These are phyloP conservation scores for Cassiopea xamachana DNA, from an alignment of 30 jellyfish, hydroid and myxozoan genomes.

Conservation along the genomic window DNA sequence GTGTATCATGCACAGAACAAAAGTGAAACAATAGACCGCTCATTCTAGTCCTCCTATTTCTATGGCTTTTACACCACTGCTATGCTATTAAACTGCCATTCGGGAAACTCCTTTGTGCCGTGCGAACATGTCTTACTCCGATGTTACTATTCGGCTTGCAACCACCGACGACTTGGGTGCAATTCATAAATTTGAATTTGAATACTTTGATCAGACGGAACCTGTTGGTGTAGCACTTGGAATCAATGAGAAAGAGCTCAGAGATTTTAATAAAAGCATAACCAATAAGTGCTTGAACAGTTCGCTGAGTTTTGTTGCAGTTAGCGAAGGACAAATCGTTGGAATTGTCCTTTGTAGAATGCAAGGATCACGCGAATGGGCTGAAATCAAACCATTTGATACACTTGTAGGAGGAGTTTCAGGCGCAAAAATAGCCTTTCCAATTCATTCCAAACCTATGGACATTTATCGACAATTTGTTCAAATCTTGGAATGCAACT, in stretches of 20 bases:
- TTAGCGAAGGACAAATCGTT: background rate
- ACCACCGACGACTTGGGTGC: background rate
- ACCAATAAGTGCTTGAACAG: background rate
- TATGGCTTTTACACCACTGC: too few relatives aligned
- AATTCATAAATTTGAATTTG: background rate
- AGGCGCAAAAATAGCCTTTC: background rate
- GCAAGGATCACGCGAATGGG: background rate
- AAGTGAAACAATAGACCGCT: too few relatives aligned
- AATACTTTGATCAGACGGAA: background rate
- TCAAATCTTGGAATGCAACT: background rate
- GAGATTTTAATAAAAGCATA: background rate
- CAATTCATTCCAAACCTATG: background rate
- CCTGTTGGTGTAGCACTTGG: slow-evolving; percentile 1
- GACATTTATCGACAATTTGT: background rate
- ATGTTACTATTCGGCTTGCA: background rate
- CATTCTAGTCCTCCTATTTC: too few relatives aligned
- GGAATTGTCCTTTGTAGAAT: background rate
- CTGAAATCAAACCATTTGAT: background rate
- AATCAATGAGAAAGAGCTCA: background rate
- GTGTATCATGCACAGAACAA: too few relatives aligned
- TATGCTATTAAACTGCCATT: too few relatives aligned
- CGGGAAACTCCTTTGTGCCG: too few relatives aligned
- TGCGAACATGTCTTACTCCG: background rate
- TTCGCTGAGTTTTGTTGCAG: background rate
- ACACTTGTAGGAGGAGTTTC: too few relatives aligned